A percentile compares a stretch with the other conserved stretches of the same genome.
phyloP scores from a whole-genome alignment of 2,888 invertebrate species.

The Unio pictorum region DNA sequence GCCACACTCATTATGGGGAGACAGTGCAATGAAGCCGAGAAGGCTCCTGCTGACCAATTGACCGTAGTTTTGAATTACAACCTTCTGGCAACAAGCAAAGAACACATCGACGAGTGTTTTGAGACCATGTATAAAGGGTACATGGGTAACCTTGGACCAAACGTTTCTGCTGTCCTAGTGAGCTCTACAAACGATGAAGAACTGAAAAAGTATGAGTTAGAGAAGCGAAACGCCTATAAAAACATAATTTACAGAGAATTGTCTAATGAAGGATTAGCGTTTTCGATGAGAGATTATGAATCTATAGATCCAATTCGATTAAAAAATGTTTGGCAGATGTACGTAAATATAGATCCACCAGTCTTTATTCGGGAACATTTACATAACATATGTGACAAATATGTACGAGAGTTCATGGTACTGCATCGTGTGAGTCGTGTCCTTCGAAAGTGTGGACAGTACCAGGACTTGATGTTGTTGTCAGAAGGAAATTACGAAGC shows the following conservation, averaged over 20 bases:
- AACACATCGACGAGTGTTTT: conserved; percentile 60
- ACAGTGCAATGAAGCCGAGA: conserved; percentile 31
- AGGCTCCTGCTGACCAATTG: conserved; percentile 41
- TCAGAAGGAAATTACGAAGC: conserved; percentile 59
- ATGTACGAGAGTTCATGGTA: conserved; percentile 59
- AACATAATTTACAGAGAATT: conserved; percentile 54
- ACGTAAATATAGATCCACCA: conserved; percentile 42
- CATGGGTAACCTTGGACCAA: conserved; percentile 57
- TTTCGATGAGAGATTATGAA: conserved; percentile 44
- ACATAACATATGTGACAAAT: conserved; percentile 55
- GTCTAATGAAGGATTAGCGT: conserved; percentile 53
- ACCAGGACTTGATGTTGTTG: conserved; percentile 63
- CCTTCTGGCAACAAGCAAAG: conserved; percentile 50
- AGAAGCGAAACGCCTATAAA: conserved; percentile 52
- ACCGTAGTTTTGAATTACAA: conserved; percentile 57
- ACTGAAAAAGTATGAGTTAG: conserved; percentile 50
- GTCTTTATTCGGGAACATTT: conserved; percentile 57
- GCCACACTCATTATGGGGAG: conserved; percentile 54
- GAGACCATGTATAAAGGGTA: conserved; percentile 62
- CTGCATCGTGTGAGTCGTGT: conserved; percentile 59
- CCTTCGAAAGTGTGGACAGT: conserved; percentile 62
- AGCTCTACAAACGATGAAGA: conserved; percentile 55
- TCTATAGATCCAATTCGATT: conserved; percentile 46
- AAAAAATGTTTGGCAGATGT: conserved; percentile 54
- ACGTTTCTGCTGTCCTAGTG: conserved; percentile 56